These are phyloP conservation scores for Episyrphus balteatus DNA, from an alignment of 1,140 invertebrate genomes.

Conservation along the genomic window DNA sequence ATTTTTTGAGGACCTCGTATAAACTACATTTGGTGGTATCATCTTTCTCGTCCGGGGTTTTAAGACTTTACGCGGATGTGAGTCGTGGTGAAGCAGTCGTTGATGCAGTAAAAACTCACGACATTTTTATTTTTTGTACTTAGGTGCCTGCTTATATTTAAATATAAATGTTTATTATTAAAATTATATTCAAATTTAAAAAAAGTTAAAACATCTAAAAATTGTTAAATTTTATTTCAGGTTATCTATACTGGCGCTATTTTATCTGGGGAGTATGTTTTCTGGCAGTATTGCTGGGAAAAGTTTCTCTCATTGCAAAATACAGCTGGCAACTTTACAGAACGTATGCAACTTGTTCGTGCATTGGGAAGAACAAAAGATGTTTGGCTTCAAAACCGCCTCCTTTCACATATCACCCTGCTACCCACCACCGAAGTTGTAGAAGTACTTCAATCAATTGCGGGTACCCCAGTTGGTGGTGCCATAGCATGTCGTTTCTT, in stretches of 20 bases:
- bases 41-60: no score
- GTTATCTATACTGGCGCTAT: conserved; percentile 35
- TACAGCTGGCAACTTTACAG: conserved; percentile 49
- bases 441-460: conserved; percentile 53
- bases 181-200: background rate
- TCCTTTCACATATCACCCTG: conserved; percentile 52
- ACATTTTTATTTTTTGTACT: no score
- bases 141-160: no score
- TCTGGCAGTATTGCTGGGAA: conserved; percentile 65
- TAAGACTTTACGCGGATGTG: no score
- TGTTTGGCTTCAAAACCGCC: conserved; percentile 58
- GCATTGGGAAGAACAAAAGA: conserved; percentile 56
- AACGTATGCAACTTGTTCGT: conserved; percentile 53
- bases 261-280: conserved; percentile 51
- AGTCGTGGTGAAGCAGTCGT: no score
- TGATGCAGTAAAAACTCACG: no score
- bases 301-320: conserved; percentile 43
- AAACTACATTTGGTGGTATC: no score
- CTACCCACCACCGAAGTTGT: conserved; percentile 58
- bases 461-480: conserved; percentile 55
- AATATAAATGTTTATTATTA: no score
- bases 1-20: no score
- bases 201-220: background rate
- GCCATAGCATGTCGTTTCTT: conserved; percentile 64
- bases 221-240: conserved; percentile 8